A percentile compares a stretch with the other conserved stretches of the same genome.
Conservation (phyloP, 1,140 invertebrate species). For the Tribolium madens region DNA sequence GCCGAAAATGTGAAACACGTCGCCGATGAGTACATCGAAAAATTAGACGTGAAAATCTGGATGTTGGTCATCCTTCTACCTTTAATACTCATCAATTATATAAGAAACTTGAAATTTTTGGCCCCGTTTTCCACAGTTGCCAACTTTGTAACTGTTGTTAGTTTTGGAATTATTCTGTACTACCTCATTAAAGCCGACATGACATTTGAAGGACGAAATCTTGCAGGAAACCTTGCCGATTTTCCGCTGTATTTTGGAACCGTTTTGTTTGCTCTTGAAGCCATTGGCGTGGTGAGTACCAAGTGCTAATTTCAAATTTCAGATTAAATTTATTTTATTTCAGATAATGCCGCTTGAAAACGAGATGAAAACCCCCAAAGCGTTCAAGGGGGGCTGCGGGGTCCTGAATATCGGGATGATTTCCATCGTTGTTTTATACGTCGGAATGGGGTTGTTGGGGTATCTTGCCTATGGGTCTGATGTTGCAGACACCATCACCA, state of each 20-base stretch:
- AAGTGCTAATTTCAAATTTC: too few relatives aligned
- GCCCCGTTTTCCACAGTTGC: conserved; percentile 81
- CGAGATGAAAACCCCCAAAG: conserved; percentile 83
- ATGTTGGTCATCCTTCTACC: conserved; percentile 77
- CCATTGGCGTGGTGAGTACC: conserved; percentile 71
- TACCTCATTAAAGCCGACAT: conserved; percentile 73
- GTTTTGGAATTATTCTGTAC: conserved; percentile 78
- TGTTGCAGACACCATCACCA: conserved; percentile 76
- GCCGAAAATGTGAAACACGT: conserved; percentile 78
- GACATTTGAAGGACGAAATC: conserved; percentile 66
- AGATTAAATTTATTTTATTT: too few relatives aligned
- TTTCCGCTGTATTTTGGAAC: conserved; percentile 84
- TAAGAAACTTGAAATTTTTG: conserved; percentile 79
- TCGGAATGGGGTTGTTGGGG: conserved; percentile 82
- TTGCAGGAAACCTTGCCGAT: conserved; percentile 67
- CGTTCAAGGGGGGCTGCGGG: conserved; percentile 77
- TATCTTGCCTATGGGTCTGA: conserved; percentile 80
- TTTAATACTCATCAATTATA: conserved; percentile 78
- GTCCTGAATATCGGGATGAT: conserved; percentile 85
- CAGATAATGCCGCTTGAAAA: conserved; percentile 89
- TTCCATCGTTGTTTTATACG: conserved; percentile 77
- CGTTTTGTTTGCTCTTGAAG: conserved; percentile 89
- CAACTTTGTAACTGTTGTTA: conserved; percentile 74
- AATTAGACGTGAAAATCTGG: conserved; percentile 70
- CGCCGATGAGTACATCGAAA: conserved; percentile 64